Evolutionary conservation across 2,797 vertebrate genomes (phyloP).

Genomic region (Megaceryle alcyon): DNA sequence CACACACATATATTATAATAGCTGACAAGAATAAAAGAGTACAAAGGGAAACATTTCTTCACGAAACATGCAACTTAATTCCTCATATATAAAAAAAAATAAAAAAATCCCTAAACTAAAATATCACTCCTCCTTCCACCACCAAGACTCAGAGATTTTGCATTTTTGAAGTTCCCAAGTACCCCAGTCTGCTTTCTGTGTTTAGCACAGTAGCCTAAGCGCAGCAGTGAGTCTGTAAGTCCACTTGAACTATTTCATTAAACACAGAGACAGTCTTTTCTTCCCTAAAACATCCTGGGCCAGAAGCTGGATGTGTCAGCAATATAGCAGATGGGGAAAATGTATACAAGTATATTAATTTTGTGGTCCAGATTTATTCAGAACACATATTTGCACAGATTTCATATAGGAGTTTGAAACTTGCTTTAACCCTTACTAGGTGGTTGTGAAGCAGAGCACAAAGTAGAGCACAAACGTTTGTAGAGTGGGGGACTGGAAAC

Average conservation of each 20-base stretch:
- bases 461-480: not conserved
- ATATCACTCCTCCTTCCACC: not conserved
- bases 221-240: not conserved
- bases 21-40: not conserved
- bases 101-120: not conserved
- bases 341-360: slow-evolving; percentile 67
- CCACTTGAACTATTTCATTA: slow-evolving; percentile 48
- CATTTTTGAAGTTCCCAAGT: not conserved
- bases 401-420: slow-evolving; percentile 8
- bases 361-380: slow-evolving; percentile 65
- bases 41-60: not conserved
- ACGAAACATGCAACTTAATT: not conserved
- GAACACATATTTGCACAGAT: slow-evolving; percentile 42
- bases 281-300: slow-evolving; percentile 43
- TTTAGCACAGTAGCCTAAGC: not conserved
- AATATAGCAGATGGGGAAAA: slow-evolving; percentile 64
- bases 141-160: not conserved
- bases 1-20: not conserved
- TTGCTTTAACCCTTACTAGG: slow-evolving; percentile 34
- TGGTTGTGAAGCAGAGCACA: not conserved
- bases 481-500: not conserved
- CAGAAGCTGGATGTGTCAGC: slow-evolving; percentile 61
- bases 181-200: slow-evolving; percentile 7
- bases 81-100: not conserved
- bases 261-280: slow-evolving; percentile 53